phyloP scores from a whole-genome alignment of 2,888 invertebrate species.

The Horisme vitalbata region DNA sequence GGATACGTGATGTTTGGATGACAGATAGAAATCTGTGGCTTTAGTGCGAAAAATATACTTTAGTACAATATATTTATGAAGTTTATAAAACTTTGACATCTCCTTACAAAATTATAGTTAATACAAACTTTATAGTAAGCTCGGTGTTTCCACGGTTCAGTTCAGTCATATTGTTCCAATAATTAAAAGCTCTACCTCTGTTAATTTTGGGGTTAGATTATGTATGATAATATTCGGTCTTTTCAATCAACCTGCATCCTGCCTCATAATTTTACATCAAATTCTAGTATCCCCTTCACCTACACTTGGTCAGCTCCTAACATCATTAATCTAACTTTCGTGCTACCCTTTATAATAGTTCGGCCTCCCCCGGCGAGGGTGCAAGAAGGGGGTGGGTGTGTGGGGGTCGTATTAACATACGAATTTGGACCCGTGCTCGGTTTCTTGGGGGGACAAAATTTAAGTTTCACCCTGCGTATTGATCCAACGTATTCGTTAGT shows the following conservation, averaged over 20 bases:
- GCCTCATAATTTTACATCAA: neutral
- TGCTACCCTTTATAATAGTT: constrained; percentile 84
- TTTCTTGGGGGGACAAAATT: constrained; percentile 77
- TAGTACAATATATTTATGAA: too few relatives aligned
- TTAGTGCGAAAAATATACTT: too few relatives aligned
- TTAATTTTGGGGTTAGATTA: too few relatives aligned
- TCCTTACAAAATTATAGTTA: too few relatives aligned
- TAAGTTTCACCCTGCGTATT: constrained; percentile 79
- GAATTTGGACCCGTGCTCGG: constrained; percentile 74
- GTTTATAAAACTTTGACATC: too few relatives aligned
- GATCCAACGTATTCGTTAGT: constrained; percentile 68
- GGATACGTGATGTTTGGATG: too few relatives aligned
- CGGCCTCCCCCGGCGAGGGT: constrained; percentile 64
- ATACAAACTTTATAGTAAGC: too few relatives aligned
- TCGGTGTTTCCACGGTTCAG: too few relatives aligned
- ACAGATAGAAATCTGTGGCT: too few relatives aligned
- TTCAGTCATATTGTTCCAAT: too few relatives aligned
- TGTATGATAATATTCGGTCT: too few relatives aligned
- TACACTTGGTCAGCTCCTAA: constrained; percentile 80
- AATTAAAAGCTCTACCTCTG: too few relatives aligned
- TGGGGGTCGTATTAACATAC: constrained; percentile 75
- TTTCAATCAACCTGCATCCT: neutral
- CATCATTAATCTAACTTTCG: constrained; percentile 84
- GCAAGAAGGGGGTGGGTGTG: constrained; percentile 46
- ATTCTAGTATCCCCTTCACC: constrained; percentile 37